Evolutionary conservation across 2,113 vertebrate genomes (phyloP).

Genomic region (Cyanistes caeruleus): DNA sequence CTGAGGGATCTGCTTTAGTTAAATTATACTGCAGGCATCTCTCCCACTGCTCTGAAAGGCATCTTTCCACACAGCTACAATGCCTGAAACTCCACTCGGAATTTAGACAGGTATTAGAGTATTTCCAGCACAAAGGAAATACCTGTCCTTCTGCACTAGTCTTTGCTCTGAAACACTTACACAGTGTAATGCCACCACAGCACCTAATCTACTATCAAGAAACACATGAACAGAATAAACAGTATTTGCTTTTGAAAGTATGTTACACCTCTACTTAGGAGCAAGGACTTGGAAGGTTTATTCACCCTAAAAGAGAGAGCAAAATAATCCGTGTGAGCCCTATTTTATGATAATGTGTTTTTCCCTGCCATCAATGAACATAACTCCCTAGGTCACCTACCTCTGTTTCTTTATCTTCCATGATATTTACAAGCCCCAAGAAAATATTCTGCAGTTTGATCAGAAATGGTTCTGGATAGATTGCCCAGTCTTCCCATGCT

Average conservation of each 20-base stretch:
- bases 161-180: background rate
- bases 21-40: too few relatives aligned
- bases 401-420: conserved; percentile 88
- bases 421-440: conserved; percentile 93
- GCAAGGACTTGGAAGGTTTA: background rate
- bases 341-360: background rate
- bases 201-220: background rate
- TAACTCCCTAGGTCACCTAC: conserved; percentile 36
- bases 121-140: background rate
- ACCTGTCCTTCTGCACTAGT: background rate
- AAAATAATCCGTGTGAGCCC: background rate
- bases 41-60: background rate
- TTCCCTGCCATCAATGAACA: background rate
- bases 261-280: background rate
- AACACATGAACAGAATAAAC: background rate
- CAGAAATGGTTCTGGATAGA: conserved; percentile 98
- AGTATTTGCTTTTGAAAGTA: background rate
- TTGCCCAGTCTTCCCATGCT: conserved; percentile 98
- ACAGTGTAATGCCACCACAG: background rate
- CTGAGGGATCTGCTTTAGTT: background rate
- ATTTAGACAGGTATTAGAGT: background rate
- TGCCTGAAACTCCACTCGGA: background rate
- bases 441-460: conserved; percentile 99
- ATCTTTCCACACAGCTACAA: background rate
- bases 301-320: background rate